Evolutionary conservation across 2,888 invertebrate genomes (phyloP).

Genomic region (Aleiodes alternator): DNA sequence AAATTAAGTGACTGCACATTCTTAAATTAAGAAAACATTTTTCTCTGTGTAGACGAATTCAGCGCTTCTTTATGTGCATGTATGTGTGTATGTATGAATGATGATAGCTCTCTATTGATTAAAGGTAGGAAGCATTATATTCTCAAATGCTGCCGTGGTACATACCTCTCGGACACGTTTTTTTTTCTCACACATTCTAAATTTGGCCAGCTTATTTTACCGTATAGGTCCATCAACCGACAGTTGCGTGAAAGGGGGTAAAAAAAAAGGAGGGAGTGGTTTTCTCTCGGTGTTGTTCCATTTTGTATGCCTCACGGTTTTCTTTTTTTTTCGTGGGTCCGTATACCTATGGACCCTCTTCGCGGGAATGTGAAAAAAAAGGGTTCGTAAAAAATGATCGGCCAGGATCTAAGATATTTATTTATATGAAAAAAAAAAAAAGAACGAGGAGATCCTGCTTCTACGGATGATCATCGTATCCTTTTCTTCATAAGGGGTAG

Average conservation of each 20-base stretch:
- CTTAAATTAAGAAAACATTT: too few species aligned
- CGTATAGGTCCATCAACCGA: conserved; percentile 22
- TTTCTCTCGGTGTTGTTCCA: conserved; percentile 33
- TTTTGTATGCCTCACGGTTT: conserved; percentile 33
- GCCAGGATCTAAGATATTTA: conserved; percentile 70
- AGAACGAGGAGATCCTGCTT: conserved; percentile 64
- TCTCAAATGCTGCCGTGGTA: too few species aligned
- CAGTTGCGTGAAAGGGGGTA: conserved; percentile 31
- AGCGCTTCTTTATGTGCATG: too few species aligned
- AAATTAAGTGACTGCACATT: too few species aligned
- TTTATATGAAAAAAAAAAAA: conserved; percentile 46
- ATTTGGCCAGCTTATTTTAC: background rate
- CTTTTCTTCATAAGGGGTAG: conserved; percentile 62
- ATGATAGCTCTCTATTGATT: too few species aligned
- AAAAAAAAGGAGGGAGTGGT: conserved; percentile 35
- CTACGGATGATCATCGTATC: conserved; percentile 61
- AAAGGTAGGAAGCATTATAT: too few species aligned
- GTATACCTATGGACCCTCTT: conserved; percentile 27
- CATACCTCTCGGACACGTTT: background rate
- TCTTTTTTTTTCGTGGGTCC: conserved; percentile 5
- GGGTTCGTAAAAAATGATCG: conserved; percentile 75
- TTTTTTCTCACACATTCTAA: conserved; percentile 18
- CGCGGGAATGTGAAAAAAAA: conserved; percentile 67
- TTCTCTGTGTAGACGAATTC: too few species aligned
- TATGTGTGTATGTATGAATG: too few species aligned